A percentile compares a stretch with the other conserved stretches of the same genome.
Evolutionary conservation across 2,797 vertebrate species (phyloP).

Genomic region (Bradypodion pumilum): DNA sequence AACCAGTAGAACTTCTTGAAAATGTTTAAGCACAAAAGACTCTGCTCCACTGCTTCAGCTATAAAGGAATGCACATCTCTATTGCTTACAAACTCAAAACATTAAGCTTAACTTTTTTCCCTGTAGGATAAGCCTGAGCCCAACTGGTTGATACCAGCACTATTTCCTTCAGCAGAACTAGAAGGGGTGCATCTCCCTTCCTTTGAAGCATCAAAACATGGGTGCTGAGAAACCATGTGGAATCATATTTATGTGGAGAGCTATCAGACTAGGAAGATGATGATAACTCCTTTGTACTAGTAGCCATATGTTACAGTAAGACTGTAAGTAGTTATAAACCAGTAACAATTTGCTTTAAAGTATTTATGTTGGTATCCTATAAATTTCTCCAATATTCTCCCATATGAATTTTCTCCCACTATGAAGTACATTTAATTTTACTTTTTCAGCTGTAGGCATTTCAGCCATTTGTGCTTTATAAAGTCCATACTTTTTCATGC

Average conservation of each 20-base stretch:
- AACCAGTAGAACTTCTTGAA: neutral
- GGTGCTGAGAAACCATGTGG: neutral
- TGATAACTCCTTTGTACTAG: neutral
- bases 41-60: neutral
- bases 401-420: too few relatives aligned
- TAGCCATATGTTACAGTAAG: neutral
- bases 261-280: neutral
- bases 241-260: neutral
- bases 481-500: too few relatives aligned
- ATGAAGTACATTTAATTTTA: too few relatives aligned
- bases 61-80: neutral
- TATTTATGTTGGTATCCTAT: too few relatives aligned
- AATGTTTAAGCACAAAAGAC: neutral
- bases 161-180: neutral
- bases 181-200: neutral
- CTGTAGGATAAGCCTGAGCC: neutral
- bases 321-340: neutral
- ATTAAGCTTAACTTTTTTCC: neutral
- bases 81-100: neutral
- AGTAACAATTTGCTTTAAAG: neutral
- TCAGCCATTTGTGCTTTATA: too few relatives aligned
- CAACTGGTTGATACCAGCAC: neutral
- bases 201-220: neutral
- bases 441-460: too few relatives aligned
- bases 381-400: too few relatives aligned